Evolutionary conservation across 2,797 vertebrate species (phyloP).

Genomic region (Coendou prehensilis): DNA sequence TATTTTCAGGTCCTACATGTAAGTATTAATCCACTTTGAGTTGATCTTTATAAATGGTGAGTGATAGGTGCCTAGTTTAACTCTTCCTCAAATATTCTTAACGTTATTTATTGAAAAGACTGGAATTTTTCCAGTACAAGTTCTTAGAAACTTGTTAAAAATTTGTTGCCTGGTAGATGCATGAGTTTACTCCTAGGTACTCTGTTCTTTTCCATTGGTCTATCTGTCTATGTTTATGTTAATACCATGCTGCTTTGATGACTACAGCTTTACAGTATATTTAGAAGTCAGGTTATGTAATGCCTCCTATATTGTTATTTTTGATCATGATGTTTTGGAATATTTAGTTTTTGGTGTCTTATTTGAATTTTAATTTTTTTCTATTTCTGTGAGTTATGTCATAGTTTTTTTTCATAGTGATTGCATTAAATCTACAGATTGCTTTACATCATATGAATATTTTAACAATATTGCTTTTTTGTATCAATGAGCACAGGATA

Average conservation of each 20-base stretch:
- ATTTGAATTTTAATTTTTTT: neutral
- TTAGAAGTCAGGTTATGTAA: neutral
- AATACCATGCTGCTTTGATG: neutral
- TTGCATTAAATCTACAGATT: neutral
- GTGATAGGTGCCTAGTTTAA: neutral
- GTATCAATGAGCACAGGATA: neutral
- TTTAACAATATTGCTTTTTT: neutral
- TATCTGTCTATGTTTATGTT: neutral
- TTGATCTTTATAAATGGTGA: neutral
- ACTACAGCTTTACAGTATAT: neutral
- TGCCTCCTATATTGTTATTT: neutral
- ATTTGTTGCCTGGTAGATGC: neutral
- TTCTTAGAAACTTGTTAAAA: neutral
- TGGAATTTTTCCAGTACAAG: no score
- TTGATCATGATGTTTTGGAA: neutral
- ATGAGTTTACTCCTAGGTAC: neutral
- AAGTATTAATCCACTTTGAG: neutral
- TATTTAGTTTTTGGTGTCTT: neutral
- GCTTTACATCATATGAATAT: neutral
- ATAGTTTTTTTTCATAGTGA: neutral
- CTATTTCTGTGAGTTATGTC: neutral
- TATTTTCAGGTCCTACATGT: neutral
- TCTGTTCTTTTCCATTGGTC: neutral
- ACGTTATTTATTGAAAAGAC: neutral
- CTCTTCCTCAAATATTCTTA: neutral